phyloP scores from a whole-genome alignment of 2,113 vertebrate species.

The Dolichallabes microphthalmus region DNA sequence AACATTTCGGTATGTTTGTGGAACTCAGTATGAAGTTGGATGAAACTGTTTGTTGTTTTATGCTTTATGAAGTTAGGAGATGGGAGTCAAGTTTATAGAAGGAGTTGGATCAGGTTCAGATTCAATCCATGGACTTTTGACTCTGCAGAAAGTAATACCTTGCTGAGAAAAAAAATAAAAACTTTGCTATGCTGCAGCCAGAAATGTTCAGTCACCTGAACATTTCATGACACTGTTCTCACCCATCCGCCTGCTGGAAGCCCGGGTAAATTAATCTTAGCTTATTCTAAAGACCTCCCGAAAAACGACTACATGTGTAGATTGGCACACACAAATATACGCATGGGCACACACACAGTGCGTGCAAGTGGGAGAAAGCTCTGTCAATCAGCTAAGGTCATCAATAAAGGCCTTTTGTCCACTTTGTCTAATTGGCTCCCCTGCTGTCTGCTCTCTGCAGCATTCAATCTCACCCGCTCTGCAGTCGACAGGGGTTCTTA shows the following conservation, averaged over 20 bases:
- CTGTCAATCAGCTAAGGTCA: constrained; percentile 72
- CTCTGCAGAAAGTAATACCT: neutral
- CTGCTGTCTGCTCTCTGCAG: constrained; percentile 64
- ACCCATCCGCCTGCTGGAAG: constrained; percentile 50
- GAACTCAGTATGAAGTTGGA: neutral
- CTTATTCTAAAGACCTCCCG: constrained; percentile 56
- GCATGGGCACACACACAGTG: constrained; percentile 21
- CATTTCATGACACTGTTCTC: constrained; percentile 51
- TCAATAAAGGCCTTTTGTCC: constrained; percentile 76
- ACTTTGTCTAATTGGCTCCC: constrained; percentile 78
- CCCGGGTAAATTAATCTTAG: constrained; percentile 61
- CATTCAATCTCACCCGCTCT: constrained; percentile 69
- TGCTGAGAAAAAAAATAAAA: neutral
- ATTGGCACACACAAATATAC: neutral
- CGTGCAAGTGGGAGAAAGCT: constrained; percentile 15
- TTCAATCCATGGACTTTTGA: neutral
- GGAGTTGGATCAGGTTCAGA: neutral
- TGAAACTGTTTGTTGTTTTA: neutral
- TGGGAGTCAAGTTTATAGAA: neutral
- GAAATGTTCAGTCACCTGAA: constrained; percentile 40
- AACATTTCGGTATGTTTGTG: neutral
- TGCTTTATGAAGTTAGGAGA: neutral
- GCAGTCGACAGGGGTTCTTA: constrained; percentile 67
- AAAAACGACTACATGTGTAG: constrained; percentile 3
- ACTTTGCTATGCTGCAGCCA: neutral